Conservation (phyloP, 2,797 vertebrate species). For the Acipenser ruthenus region DNA sequence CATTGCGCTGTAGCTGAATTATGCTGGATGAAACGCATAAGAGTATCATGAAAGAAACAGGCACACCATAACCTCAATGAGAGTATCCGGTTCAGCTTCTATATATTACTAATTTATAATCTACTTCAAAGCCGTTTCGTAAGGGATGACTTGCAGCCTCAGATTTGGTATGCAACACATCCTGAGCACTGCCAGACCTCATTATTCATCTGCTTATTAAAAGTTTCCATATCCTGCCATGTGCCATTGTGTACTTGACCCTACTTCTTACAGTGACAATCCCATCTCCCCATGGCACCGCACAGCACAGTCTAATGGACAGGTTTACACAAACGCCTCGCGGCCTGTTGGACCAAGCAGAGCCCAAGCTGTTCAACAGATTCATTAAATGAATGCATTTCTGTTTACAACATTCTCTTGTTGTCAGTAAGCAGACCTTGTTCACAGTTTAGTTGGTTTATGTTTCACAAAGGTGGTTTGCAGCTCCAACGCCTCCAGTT, state of each 20-base stretch:
- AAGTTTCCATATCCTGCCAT: constrained; percentile 1
- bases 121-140: neutral
- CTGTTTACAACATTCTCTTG: no score
- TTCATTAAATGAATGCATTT: no score
- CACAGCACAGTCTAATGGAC: neutral
- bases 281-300: neutral
- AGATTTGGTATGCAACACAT: neutral
- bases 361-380: neutral
- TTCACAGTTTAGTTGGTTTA: no score
- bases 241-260: neutral
- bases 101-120: constrained; percentile 2
- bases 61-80: neutral
- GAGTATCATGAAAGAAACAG: neutral
- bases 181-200: neutral
- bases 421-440: no score
- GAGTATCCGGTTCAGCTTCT: neutral
- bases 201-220: constrained; percentile 1
- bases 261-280: neutral
- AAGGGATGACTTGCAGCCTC: neutral
- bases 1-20: neutral
- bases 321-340: neutral
- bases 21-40: neutral
- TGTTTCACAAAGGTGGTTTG: no score
- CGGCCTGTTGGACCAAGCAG: neutral
- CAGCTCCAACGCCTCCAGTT: no score